Evolutionary conservation across 2,797 vertebrate genomes (phyloP).

Genomic region (Sebastes minor): DNA sequence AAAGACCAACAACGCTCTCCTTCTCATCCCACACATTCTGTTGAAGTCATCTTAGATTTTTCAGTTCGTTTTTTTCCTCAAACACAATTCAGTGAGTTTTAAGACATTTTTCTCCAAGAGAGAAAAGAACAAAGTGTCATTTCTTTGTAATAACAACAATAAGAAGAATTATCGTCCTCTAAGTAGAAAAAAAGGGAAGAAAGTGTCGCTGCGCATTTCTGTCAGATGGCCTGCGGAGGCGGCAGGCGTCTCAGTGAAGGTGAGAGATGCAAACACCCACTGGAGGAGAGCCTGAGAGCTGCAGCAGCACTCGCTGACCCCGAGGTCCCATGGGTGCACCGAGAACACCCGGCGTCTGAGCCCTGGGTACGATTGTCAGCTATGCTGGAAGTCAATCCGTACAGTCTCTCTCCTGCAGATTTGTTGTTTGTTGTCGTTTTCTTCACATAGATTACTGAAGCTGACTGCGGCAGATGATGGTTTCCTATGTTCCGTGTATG

Average conservation of each 20-base stretch:
- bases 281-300: slow-evolving; percentile 81
- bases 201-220: slow-evolving; percentile 86
- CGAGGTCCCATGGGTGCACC: slow-evolving; percentile 75
- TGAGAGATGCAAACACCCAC: slow-evolving; percentile 74
- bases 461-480: slow-evolving; percentile 72
- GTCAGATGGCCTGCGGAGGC: slow-evolving; percentile 72
- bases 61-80: slow-evolving; percentile 39
- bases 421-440: slow-evolving; percentile 78
- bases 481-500: slow-evolving; percentile 46
- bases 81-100: slow-evolving; percentile 68
- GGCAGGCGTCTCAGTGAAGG: slow-evolving; percentile 73
- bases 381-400: slow-evolving; percentile 54
- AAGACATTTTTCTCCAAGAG: slow-evolving; percentile 80
- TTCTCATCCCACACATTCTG: slow-evolving; percentile 77
- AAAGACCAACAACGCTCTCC: slow-evolving; percentile 56
- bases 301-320: slow-evolving; percentile 58
- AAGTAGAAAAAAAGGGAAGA: slow-evolving; percentile 83
- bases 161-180: slow-evolving; percentile 66
- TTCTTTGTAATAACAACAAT: slow-evolving; percentile 69
- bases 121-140: slow-evolving; percentile 72
- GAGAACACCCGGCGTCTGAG: slow-evolving; percentile 43
- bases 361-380: slow-evolving; percentile 79
- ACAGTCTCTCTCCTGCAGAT: slow-evolving; percentile 71
- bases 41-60: slow-evolving; percentile 72
- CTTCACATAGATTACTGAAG: slow-evolving; percentile 69